Evolutionary conservation across 1,140 invertebrate genomes (phyloP).

Genomic region (Theocolax elegans): DNA sequence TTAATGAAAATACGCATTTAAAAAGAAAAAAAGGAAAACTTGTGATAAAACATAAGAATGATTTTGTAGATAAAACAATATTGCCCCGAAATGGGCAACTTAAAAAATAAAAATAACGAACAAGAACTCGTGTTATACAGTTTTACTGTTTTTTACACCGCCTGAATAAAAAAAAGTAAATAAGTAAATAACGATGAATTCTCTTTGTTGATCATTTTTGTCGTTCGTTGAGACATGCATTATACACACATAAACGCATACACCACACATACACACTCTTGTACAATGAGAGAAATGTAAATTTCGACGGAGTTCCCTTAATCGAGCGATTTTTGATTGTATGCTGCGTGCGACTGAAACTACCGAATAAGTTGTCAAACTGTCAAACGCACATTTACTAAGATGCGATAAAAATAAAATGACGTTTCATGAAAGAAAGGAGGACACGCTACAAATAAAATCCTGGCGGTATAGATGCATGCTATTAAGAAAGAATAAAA

Average conservation of each 20-base stretch:
- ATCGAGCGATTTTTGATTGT: constrained; percentile 37
- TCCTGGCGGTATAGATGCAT: constrained; percentile 20
- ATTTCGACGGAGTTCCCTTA: constrained; percentile 32
- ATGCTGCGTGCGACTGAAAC: constrained; percentile 28
- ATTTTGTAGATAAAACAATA: constrained; percentile 37
- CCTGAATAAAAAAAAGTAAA: constrained; percentile 18
- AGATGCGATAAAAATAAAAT: constrained; percentile 2
- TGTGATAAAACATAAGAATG: constrained; percentile 39
- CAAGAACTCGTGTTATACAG: constrained; percentile 22
- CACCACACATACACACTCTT: constrained; percentile 9
- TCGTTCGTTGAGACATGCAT: constrained; percentile 9
- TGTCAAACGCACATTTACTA: constrained; percentile 35
- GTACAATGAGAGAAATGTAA: constrained; percentile 26
- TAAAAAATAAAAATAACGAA: constrained; percentile 30
- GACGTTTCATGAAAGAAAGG: neutral
- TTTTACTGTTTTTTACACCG: constrained; percentile 36
- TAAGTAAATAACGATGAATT: constrained; percentile 20
- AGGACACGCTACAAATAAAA: neutral
- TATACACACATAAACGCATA: neutral
- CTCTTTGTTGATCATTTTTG: constrained; percentile 25
- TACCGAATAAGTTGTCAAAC: constrained; percentile 30
- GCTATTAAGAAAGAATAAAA: constrained; percentile 12
- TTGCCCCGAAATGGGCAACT: constrained; percentile 1
- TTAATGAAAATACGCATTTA: constrained; percentile 39
- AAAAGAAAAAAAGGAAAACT: constrained; percentile 21